These are phyloP conservation scores for Caenorhabditis brenneri DNA, from an alignment of 1,140 invertebrate genomes.

Conservation along the genomic window DNA sequence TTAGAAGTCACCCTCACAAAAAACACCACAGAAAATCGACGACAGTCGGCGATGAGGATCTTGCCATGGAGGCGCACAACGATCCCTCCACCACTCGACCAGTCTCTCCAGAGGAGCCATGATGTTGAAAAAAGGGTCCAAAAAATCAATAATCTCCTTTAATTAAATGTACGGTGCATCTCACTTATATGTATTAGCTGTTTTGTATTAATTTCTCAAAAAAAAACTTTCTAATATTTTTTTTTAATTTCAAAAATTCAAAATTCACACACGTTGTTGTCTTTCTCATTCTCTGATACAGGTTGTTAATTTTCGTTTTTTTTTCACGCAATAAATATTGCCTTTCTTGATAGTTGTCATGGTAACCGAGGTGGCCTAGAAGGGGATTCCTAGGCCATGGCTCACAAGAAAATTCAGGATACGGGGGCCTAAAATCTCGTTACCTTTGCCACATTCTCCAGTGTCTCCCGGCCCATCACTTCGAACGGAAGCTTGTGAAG, in stretches of 20 bases:
- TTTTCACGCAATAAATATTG: conserved; percentile 31
- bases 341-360: too few species aligned
- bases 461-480: conserved; percentile 76
- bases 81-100: neutral
- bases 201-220: conserved; percentile 19
- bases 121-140: too few species aligned
- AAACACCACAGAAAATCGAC: neutral
- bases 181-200: neutral
- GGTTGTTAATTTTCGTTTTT: neutral
- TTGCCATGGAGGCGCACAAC: conserved; percentile 24
- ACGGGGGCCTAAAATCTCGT: neutral
- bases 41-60: neutral
- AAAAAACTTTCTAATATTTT: conserved; percentile 33
- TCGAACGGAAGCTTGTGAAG: conserved; percentile 86
- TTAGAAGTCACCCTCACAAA: conserved; percentile 7
- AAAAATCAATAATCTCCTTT: neutral
- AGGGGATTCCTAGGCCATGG: too few species aligned
- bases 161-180: conserved; percentile 9
- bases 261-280: neutral
- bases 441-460: conserved; percentile 63
- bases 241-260: neutral
- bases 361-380: too few species aligned
- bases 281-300: conserved; percentile 13
- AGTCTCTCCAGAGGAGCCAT: conserved; percentile 9
- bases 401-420: too few species aligned